Evolutionary conservation across 1,140 invertebrate species (phyloP), one percentile per base, ranked within the genome.

Genomic region (Subanguina moxae): DNA sequence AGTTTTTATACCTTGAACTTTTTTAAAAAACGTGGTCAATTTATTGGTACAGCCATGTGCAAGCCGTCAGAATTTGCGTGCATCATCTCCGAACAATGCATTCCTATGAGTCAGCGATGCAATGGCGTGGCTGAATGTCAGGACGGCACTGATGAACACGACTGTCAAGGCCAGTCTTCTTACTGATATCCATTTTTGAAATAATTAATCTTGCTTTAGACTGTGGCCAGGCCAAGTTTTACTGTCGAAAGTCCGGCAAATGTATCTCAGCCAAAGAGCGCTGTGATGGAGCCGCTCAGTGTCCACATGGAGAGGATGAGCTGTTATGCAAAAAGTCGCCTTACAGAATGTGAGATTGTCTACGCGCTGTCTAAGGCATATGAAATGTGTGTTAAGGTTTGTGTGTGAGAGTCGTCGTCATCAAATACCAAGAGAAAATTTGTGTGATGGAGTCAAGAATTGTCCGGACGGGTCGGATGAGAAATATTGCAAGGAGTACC

Each of bases 381-480:
- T 38, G 32, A 38, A 38, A 38, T 38, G 32, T 38, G 11, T 57
- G 73, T 71, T 27, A 48, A 67, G 65, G 62, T 64, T 68, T 38
- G 15, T 72, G 21, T 71, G 64, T 52, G 75, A 77, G 57, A 73
- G 43, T 71, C 43, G 64, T 13, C 30, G 48, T 23, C 63, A 70
- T 56, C 59, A 68, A 30, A 89, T 94, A 69, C 89, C 90, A 0
- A 85, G 87, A 68, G 85, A 88, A 65, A 84, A 90, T 17, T 90
- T 90, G 9, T 93, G 91, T 81, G 89, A 93, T 83, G 87, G 87
- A 19, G 84, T 88, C 8, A 62, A 83, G 1, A 88, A 92, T 80
- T 93, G 92, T 78, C 80, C 83, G 17, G 90, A 90, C 0, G 68
- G 38, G 15, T 89, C 88, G 62, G 92, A 94, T 83, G 92, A 94